Base-by-base conservation (phyloP, 1,140 invertebrate genomes). In the Cardiocondyla obscurior region DNA sequence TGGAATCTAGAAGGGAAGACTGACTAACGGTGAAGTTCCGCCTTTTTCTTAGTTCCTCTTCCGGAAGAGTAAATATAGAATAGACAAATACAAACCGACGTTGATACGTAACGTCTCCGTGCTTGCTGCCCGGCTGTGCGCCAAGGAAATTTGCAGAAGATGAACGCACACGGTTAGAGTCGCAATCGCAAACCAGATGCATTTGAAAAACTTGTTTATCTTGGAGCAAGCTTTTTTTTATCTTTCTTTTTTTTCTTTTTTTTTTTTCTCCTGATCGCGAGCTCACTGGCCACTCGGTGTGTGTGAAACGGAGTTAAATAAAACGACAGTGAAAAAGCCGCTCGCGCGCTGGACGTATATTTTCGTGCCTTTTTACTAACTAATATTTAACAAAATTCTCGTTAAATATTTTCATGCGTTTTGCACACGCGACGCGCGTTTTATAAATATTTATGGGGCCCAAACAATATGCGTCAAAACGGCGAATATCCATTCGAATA, bases 311-410 rank as follows among this genome's bases (percentile, higher is more conserved):
- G 16, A 33, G 12, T 42, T 76, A 79, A 79, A 79, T 44, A 79
- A 53, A 77, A 33, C 60, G 49, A 53, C 46, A 25, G 46, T 36
- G 28, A 39, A 77, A 79, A 69, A 67, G 2, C 62, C 22, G n/a
- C 51, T 33, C 14, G 16, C 14, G 16, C 14, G 44, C 19, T 14
- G 60, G 3, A 67, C 67, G 62, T 79, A 77, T 77, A 39, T 79
- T 79, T 79, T 79, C 33, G 7, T 53, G 12, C 12, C 64, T 69
- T 79, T 79, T 79, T 79, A 42, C 22, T 36, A 62, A 67, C 60
- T 77, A 79, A 67, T 79, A 79, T 79, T 67, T 79, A 69, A 69
- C 49, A 69, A 79, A 67, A 79, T 79, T 79, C 25, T 79, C n/a
- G 74, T 79, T 79, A 79, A 79, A 79, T 79, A 79, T 79, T 79